phyloP scores from a whole-genome alignment of 2,113 vertebrate genomes.

The Chrysemys picta region DNA sequence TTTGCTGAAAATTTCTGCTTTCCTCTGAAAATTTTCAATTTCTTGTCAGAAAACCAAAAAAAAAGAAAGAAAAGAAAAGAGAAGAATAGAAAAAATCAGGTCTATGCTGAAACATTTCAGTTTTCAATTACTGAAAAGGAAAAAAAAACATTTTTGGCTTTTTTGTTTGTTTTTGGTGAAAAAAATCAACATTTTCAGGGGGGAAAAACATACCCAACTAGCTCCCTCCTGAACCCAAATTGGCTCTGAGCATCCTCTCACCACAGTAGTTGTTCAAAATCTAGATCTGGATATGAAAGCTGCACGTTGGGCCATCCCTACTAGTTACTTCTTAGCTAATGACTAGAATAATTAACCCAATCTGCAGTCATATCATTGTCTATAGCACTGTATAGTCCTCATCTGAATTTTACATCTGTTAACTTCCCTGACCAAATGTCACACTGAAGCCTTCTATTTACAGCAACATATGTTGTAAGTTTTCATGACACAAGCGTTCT shows the following conservation, averaged over 20 bases:
- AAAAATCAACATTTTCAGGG: neutral
- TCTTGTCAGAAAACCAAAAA: neutral
- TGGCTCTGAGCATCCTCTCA: neutral
- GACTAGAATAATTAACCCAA: neutral
- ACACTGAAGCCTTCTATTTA: neutral
- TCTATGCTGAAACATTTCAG: neutral
- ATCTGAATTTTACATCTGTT: neutral
- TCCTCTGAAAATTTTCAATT: neutral
- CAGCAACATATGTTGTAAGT: neutral
- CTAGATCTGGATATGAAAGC: neutral
- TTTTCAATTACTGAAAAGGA: neutral
- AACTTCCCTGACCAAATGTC: neutral
- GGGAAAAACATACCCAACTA: neutral
- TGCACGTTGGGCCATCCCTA: neutral
- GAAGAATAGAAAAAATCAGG: neutral
- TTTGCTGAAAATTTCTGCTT: neutral
- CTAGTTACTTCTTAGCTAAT: neutral
- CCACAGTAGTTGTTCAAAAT: neutral
- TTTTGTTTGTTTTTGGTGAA: neutral
- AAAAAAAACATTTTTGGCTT: neutral
- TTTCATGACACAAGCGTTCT: neutral
- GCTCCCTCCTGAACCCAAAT: neutral
- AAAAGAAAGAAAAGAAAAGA: neutral
- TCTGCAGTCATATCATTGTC: neutral
- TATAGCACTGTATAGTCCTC: neutral